Conservation (phyloP, 1,140 invertebrate genomes). For the Cherax quadricarinatus region DNA sequence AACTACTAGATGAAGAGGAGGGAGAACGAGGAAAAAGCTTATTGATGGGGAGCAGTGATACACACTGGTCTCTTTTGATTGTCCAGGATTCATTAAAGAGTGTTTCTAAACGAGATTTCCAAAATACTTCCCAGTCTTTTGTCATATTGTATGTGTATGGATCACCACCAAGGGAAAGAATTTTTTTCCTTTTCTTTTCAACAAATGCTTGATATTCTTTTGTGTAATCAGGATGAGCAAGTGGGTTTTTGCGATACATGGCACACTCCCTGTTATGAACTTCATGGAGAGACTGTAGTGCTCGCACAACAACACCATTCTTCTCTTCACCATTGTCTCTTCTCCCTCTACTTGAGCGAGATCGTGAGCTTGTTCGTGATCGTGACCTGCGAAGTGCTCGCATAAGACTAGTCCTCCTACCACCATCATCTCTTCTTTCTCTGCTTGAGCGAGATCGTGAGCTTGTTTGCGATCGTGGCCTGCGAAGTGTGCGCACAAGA, state of each 20-base stretch:
- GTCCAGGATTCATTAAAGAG: slow-evolving; percentile 22
- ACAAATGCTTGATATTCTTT: slow-evolving; percentile 36
- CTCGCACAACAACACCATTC: not conserved
- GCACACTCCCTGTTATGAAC: slow-evolving; percentile 28
- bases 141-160: slow-evolving; percentile 3
- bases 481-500: too few species aligned
- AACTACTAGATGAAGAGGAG: not conserved
- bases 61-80: slow-evolving; percentile 13
- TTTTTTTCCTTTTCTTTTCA: not conserved
- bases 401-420: too few species aligned
- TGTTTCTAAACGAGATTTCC: not conserved
- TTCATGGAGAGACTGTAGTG: not conserved
- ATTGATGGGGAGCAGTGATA: not conserved
- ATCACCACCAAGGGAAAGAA: slow-evolving; percentile 30
- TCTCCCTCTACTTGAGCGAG: not conserved
- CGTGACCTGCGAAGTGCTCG: too few species aligned
- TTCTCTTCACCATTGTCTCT: not conserved
- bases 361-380: not conserved
- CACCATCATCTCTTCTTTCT: too few species aligned
- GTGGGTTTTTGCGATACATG: slow-evolving; percentile 23
- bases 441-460: too few species aligned
- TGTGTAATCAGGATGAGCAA: slow-evolving; percentile 33
- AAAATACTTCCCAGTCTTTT: slow-evolving; percentile 23
- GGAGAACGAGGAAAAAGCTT: not conserved
- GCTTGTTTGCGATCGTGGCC: not conserved